Base-by-base conservation (phyloP, 2,113 vertebrate species). In the Lipophrys pholis region DNA sequence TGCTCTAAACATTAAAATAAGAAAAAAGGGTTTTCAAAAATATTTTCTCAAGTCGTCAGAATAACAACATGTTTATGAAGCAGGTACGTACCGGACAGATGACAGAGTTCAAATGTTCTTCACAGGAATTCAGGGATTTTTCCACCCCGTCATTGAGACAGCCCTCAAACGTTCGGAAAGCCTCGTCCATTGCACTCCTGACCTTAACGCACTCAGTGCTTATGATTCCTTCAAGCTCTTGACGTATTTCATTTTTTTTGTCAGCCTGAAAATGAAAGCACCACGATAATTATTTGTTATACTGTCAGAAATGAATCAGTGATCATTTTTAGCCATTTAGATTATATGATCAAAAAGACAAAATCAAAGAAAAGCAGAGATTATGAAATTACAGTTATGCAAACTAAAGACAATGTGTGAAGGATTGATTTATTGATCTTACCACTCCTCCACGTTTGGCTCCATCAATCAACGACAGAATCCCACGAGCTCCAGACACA, bases 381-480 rank as follows among this genome's bases (percentile, higher is more conserved):
- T n/a, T n/a, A n/a, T n/a, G n/a, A n/a, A n/a, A n/a, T n/a, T n/a
- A n/a, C n/a, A n/a, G n/a, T n/a, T n/a, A n/a, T n/a, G n/a, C 10
- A 11, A 43, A 42, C 7, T 42, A 1, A 42, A 3, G 41, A 7
- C 41, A 42, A 42, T 43, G 10, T 11, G 12, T 43, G 42, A 43
- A n/a, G 42, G 42, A 1, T 15, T 15, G 5, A 14, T 49, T 15
- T 14, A 17, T 45, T 16, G 5, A 48, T 53, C 57, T 55, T 56
- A 84, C 81, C 72, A 17, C 41, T 36, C 30, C 39, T 49, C 6
- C 9, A 15, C 6, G 6, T 0, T 15, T 42, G n/a, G 76, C 57
- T 5, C 68, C 72, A 43, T 76, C 57, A 61, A 83, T 83, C 46
- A 80, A 49, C 30, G 57, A 80, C 12, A 84, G 68, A 69, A 84